phyloP scores from a whole-genome alignment of 2,888 invertebrate species.

The Pterostichus niger region DNA sequence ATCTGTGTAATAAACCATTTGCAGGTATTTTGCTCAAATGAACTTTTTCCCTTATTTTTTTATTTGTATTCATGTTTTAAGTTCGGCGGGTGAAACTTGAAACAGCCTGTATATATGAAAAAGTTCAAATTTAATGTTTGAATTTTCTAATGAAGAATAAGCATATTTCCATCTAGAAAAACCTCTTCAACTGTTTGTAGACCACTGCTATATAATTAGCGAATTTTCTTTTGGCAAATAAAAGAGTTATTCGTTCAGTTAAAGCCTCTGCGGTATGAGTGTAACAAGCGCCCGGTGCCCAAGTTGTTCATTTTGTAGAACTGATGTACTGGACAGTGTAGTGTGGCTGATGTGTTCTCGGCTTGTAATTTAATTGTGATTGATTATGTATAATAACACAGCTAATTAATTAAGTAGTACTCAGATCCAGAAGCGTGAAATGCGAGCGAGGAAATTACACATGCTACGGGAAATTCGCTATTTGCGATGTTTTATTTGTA shows the following conservation, averaged over 20 bases:
- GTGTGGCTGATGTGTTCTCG: slow-evolving; percentile 20
- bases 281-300: too few species aligned
- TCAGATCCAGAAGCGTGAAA: slow-evolving; percentile 39
- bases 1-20: too few species aligned
- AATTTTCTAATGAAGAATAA: too few species aligned
- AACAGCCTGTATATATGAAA: too few species aligned
- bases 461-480: slow-evolving; percentile 27
- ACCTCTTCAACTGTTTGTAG: too few species aligned
- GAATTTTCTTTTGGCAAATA: neutral
- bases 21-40: too few species aligned
- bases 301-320: neutral
- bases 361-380: slow-evolving; percentile 60
- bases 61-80: too few species aligned
- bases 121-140: too few species aligned
- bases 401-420: slow-evolving; percentile 48
- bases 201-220: neutral
- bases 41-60: too few species aligned
- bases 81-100: too few species aligned
- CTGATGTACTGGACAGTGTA: neutral
- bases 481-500: neutral
- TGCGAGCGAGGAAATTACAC: neutral
- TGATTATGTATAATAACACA: slow-evolving; percentile 58
- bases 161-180: too few species aligned
- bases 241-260: neutral
- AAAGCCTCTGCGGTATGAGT: neutral